phyloP scores from a whole-genome alignment of 2,113 vertebrate species.

The Alligator sinensis region DNA sequence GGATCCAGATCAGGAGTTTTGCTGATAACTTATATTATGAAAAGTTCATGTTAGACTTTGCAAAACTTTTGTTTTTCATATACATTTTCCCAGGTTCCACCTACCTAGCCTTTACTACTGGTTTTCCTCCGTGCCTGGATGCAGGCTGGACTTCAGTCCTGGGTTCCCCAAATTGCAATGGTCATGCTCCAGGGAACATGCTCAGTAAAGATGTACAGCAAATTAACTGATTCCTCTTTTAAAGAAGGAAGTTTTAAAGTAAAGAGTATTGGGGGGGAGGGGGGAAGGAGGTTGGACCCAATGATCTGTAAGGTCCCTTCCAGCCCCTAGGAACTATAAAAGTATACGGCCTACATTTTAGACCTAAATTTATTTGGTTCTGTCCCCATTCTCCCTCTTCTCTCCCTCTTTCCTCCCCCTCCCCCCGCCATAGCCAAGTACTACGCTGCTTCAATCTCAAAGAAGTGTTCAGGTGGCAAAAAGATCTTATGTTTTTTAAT shows the following conservation, averaged over 20 bases:
- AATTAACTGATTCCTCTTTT: neutral
- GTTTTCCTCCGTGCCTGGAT: neutral
- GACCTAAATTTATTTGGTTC: neutral
- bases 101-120: neutral
- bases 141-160: neutral
- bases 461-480: neutral
- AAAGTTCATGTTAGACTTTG: neutral
- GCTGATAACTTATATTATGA: neutral
- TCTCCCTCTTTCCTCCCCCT: neutral
- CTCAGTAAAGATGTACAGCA: neutral
- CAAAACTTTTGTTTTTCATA: neutral
- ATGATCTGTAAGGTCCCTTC: no score
- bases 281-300: no score
- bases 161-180: neutral
- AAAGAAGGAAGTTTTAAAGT: neutral
- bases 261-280: neutral
- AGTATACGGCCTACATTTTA: no score
- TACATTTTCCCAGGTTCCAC: neutral
- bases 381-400: neutral
- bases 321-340: no score
- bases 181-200: neutral
- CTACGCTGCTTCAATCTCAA: neutral
- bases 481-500: neutral
- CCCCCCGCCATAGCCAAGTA: no score
- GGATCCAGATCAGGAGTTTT: neutral